Evolutionary conservation across 2,888 invertebrate species (phyloP), one percentile per base, ranked within the genome.

Genomic region (Phengaris arion): DNA sequence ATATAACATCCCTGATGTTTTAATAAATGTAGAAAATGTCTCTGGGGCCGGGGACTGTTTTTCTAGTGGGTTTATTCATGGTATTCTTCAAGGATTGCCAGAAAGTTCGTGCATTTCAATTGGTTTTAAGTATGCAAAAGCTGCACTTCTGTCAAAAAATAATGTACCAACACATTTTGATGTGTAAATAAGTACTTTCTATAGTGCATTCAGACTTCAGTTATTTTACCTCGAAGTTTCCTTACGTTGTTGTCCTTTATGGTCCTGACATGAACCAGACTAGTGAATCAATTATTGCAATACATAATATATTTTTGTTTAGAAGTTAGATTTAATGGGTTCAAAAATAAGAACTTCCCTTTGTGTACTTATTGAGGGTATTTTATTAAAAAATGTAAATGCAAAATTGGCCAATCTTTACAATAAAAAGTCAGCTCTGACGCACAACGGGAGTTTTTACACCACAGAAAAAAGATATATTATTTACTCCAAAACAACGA

Each of bases 1-100:
- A 73, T 95, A 95, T 84, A 87, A 64, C 12, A 13, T 90, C 74
- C 88, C 87, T 5, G 78, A 87, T 79, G 81, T 83, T 77, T 77
- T 94, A 59, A 76, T 85, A 76, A 82, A 91, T 74, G 86, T 97
- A 13, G 93, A 95, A 74, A 97, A 95, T 90, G 97, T 97, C 0
- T 97, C 97, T n/a, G 97, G 97, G 6, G 97, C 97, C 35, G 97
- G 97, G 2, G 97, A 97, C 83, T 96, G 97, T 85, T 95, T 96
- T 82, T 94, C 95, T 4, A 95, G 96, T 83, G 97, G 96, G 1
- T 95, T 96, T 81, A 95, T 97, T 76, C 88, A 94, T 45, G 96
- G 95, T 0, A 89, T 96, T 83, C 85, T 97, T 46, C 86, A 85
- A 54, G 94, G 94, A 0, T 86, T 90, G 59, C 80, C 87, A 7